Evolutionary conservation across 2,888 invertebrate species (phyloP).

Genomic region (Lordiphosa andalusiaca): DNA sequence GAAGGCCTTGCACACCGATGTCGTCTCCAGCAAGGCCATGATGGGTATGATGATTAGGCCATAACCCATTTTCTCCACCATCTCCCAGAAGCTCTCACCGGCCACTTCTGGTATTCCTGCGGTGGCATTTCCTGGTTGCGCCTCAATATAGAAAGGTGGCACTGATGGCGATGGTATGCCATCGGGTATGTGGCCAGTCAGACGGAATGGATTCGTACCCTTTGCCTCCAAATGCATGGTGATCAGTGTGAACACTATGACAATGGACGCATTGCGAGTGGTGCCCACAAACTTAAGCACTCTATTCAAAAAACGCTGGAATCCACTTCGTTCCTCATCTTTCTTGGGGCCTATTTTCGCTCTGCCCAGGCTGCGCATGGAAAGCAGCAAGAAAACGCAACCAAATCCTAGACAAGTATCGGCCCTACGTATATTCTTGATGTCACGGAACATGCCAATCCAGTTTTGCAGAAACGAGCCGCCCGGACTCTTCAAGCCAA

Average conservation of each 20-base stretch:
- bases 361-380: constrained; percentile 87
- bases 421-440: constrained; percentile 84
- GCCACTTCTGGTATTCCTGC: constrained; percentile 57
- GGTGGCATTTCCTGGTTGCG: constrained; percentile 61
- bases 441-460: constrained; percentile 86
- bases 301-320: constrained; percentile 84
- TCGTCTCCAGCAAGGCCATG: constrained; percentile 92
- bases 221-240: constrained; percentile 84
- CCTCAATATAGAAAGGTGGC: constrained; percentile 85
- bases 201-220: constrained; percentile 81
- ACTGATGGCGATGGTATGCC: constrained; percentile 85
- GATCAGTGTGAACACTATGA: constrained; percentile 85
- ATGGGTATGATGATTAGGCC: constrained; percentile 92
- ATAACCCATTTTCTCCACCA: constrained; percentile 89
- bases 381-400: constrained; percentile 87
- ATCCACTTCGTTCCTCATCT: constrained; percentile 77
- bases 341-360: constrained; percentile 83
- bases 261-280: constrained; percentile 90
- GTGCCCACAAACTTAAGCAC: constrained; percentile 88
- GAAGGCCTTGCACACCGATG: constrained; percentile 83
- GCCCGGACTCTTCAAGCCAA: constrained; percentile 87
- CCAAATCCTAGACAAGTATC: constrained; percentile 88
- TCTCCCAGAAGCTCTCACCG: constrained; percentile 83
- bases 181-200: constrained; percentile 87
- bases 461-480: constrained; percentile 89